A percentile compares a stretch with the other conserved stretches of the same genome.
Conservation (phyloP, 2,888 invertebrate genomes). For the Tineola bisselliella region DNA sequence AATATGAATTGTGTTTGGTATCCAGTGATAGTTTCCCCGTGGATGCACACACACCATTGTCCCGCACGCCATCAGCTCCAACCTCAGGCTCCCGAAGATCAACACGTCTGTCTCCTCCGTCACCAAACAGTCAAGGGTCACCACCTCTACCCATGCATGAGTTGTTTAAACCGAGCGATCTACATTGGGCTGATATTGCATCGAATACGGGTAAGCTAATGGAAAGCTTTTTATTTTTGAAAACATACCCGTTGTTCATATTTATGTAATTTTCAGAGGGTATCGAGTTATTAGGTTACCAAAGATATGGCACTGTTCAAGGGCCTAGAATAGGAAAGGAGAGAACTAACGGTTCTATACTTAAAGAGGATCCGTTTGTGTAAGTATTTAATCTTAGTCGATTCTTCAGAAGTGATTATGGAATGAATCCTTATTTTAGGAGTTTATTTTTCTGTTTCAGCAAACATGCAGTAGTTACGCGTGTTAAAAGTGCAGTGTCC, state of each 20-base stretch:
- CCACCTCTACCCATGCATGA: constrained; percentile 66
- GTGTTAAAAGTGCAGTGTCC: constrained; percentile 55
- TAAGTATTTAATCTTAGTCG: too few relatives aligned
- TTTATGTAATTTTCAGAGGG: constrained; percentile 67
- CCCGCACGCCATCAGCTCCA: constrained; percentile 72
- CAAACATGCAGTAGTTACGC: constrained; percentile 52
- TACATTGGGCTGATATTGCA: constrained; percentile 72
- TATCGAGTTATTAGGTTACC: constrained; percentile 81
- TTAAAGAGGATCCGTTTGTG: constrained; percentile 59
- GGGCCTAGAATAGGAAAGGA: constrained; percentile 71
- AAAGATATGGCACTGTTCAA: constrained; percentile 83
- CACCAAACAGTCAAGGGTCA: constrained; percentile 31
- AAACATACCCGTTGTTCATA: too few relatives aligned
- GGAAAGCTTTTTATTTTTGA: too few relatives aligned
- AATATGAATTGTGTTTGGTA: too few relatives aligned
- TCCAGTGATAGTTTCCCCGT: constrained; percentile 53
- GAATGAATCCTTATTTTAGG: too few relatives aligned
- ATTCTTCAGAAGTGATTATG: too few relatives aligned
- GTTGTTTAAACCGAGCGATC: constrained; percentile 70
- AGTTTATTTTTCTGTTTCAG: too few relatives aligned
- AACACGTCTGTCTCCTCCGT: too few relatives aligned
- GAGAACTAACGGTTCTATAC: constrained; percentile 56
- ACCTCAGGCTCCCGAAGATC: constrained; percentile 41
- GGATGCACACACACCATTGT: constrained; percentile 65
- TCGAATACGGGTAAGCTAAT: constrained; percentile 70